These are phyloP conservation scores for Eunapius fragilis DNA, from an alignment of 37 sponge, comb jelly and placozoan genomes.

Conservation along the genomic window DNA sequence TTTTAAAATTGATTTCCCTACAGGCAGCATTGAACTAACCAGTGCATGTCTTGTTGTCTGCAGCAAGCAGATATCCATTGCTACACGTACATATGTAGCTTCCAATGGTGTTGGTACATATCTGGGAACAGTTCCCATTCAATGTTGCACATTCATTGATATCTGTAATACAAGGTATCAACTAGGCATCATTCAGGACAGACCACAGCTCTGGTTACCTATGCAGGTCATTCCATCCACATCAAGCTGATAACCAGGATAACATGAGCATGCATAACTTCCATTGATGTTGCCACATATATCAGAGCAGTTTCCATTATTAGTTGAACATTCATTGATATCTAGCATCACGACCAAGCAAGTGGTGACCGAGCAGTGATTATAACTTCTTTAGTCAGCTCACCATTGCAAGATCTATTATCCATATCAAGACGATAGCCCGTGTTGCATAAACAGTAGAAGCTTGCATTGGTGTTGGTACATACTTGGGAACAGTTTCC, in stretches of 20 bases:
- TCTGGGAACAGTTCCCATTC: not conserved
- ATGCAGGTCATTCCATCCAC: not conserved
- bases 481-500: not conserved
- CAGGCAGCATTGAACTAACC: too few species aligned
- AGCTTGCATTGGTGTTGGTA: slow-evolving; percentile 1
- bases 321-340: not conserved
- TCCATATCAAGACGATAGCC: not conserved
- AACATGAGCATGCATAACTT: not conserved
- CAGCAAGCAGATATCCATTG: not conserved
- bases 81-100: not conserved
- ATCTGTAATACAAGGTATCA: not conserved
- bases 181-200: not conserved
- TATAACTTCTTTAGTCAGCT: not conserved
- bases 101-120: not conserved
- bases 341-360: not conserved
- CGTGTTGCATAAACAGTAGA: not conserved
- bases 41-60: not conserved
- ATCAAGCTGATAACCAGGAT: not conserved
- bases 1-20: too few species aligned
- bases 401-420: not conserved
- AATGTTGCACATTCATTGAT: not conserved
- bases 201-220: not conserved
- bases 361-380: too few species aligned
- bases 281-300: not conserved
- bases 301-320: not conserved